Evolutionary conservation across 1,140 invertebrate species (phyloP).

Genomic region (Bactericera cockerelli): DNA sequence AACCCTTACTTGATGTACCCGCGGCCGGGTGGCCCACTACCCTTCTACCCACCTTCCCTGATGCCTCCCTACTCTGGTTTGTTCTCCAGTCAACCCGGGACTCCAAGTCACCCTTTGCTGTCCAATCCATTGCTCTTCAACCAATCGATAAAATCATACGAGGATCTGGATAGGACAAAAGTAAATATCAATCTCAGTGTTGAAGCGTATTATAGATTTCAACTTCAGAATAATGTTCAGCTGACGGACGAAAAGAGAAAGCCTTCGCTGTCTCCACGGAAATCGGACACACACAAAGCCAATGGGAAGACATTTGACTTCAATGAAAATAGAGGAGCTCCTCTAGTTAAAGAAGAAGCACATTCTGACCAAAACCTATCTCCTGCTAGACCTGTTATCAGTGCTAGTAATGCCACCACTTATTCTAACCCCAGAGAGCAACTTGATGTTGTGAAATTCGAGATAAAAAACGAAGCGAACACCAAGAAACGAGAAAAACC

Average conservation of each 20-base stretch:
- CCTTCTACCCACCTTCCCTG: constrained; percentile 41
- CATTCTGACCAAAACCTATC: constrained; percentile 42
- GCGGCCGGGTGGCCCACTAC: constrained; percentile 32
- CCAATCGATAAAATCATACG: constrained; percentile 16
- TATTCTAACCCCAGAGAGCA: constrained; percentile 22
- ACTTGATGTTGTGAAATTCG: constrained; percentile 21
- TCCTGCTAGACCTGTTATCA: constrained; percentile 36
- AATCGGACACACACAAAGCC: constrained; percentile 16
- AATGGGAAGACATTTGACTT: constrained; percentile 28
- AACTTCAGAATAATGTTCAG: constrained; percentile 1
- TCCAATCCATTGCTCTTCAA: constrained; percentile 38
- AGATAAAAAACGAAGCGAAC: constrained; percentile 16
- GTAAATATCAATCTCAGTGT: constrained; percentile 3
- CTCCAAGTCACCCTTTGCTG: constrained; percentile 32
- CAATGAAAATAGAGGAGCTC: constrained; percentile 38
- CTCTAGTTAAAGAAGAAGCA: constrained; percentile 45
- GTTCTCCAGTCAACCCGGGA: constrained; percentile 31
- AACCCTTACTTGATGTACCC: constrained; percentile 54
- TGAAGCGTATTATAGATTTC: constrained; percentile 11
- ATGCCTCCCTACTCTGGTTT: constrained; percentile 42
- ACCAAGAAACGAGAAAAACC: background rate
- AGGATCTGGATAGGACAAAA: background rate
- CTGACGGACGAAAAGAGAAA: background rate
- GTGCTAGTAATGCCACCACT: constrained; percentile 21
- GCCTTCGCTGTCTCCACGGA: background rate